Evolutionary conservation across 1,140 invertebrate genomes (phyloP), one percentile per base, ranked within the genome.

Genomic region (Drosophila sp.): DNA sequence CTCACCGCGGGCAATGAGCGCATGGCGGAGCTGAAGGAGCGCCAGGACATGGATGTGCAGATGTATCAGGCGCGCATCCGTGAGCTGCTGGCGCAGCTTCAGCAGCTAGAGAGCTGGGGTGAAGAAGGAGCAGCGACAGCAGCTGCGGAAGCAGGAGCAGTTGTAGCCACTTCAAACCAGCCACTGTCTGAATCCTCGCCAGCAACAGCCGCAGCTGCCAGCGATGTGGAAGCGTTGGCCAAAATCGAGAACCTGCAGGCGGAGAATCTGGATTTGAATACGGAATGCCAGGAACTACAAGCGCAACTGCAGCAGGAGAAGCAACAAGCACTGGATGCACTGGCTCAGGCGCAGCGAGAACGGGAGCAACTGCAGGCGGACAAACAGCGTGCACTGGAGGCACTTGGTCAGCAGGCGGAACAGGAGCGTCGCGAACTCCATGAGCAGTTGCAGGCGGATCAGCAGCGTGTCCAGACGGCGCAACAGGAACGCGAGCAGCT

Each of bases 11-110:
- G 96, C n/a, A 97, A 97, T 87, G 96, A 97, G 36, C 93, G 94
- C 50, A 94, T 96, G 74, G 90, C 94, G 2, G 96, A 97, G 81
- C 94, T 95, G 91, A 97, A 97, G 92, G 96, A 97, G 89, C 95
- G 95, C 65, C 94, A 96, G 91, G 96, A 97, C 72, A 93, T 93
- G 78, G 95, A 95, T 90, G 93, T 95, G 67, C 93, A 95, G 72
- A 93, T 95, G 72, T 95, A 95, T 90, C 94, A 95, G 82, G 94
- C 94, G 25, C 94, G 95, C 78, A 95, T 94, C 78, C 94, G 95
- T 72, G 94, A 96, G 84, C 91, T 95, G 3, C 92, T 92, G 67
- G 92, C 94, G 25, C 95, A 95, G 91, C 74, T 95, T 9, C 92
- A 94, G 66, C 87, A 93, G n/a, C 79, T 95, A 16, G 94, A 93